Conservation (phyloP, 2,888 invertebrate genomes). For the Hirudinaria manillensis region DNA sequence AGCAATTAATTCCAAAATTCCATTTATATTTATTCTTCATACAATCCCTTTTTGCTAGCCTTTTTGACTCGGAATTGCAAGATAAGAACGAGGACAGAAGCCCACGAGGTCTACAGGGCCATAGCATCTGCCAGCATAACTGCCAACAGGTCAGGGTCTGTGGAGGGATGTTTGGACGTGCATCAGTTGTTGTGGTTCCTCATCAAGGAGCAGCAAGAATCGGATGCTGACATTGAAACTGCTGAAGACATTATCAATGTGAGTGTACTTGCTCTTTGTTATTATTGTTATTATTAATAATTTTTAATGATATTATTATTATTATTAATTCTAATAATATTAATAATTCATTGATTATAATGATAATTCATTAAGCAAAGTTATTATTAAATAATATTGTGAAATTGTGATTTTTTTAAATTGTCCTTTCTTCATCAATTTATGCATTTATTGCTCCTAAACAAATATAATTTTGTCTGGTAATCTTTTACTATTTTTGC, state of each 20-base stretch:
- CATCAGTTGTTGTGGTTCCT: constrained; percentile 28
- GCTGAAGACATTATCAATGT: constrained; percentile 19
- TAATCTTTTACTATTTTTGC: no score
- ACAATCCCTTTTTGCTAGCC: no score
- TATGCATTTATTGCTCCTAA: no score
- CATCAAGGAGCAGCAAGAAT: constrained; percentile 22
- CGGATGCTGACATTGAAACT: not conserved
- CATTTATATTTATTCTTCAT: no score
- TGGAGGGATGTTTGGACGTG: constrained; percentile 20
- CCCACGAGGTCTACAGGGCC: constrained; percentile 20
- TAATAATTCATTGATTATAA: no score
- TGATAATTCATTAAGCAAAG: no score
- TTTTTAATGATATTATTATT: not conserved
- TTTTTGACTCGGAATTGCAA: not conserved
- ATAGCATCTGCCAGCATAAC: constrained; percentile 26
- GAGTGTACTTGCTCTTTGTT: not conserved
- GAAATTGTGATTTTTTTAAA: no score
- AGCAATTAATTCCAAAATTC: no score
- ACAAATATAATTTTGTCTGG: no score
- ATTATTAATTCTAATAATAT: no score
- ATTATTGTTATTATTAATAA: constrained; percentile 1
- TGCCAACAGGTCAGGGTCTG: constrained; percentile 1
- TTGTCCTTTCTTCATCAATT: no score
- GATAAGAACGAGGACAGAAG: not conserved
- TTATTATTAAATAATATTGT: no score